Base-by-base conservation (phyloP, 1,140 invertebrate genomes). In the Eueides isabella region DNA sequence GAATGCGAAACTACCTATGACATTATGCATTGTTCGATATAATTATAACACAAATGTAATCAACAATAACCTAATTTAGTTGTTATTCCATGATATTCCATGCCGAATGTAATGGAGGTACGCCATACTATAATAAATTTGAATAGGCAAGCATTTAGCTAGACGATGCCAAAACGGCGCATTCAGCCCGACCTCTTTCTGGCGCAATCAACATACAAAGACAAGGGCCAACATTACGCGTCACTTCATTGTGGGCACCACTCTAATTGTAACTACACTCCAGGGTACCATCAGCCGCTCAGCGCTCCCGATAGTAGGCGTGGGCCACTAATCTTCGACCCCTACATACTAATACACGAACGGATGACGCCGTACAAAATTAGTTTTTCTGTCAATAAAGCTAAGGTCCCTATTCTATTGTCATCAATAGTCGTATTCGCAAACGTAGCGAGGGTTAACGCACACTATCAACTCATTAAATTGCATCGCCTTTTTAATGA, bases 241-340 rank as follows among this genome's bases (percentile, higher is more conserved):
- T 92, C 91, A 93, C 91, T 91, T 93, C 90, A 91, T 92, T 92
- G 91, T 90, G 90, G 89, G 90, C 87, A 89, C 88, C 85, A 85
- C 80, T 92, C 92, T 93, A 93, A 93, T 93, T 93, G 92, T 93
- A 93, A 93, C 87, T 93, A 92, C 90, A 93, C 92, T 93, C 92
- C 83, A 81, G 92, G 92, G 92, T 87, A 75, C 89, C 85, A 93
- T 93, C 91, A 86, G 80, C 80, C 89, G 88, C 89, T 93, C 91
- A 92, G 89, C 90, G 91, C 87, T 87, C 85, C 84, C 81, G 68
- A 89, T 86, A 80, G 89, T 91, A 91, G 90, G 91, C 91, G 90
- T 90, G 86, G 78, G 85, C 89, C 89, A 91, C 87, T 92, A 92
- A 92, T 92, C 90, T 91, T 90, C 91, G 89, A 91, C 89, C 89